Percentiles rank a stretch among this genome's conserved stretches.
Conservation (phyloP, 2,113 vertebrate species). For the Neomonachus schauinslandi region DNA sequence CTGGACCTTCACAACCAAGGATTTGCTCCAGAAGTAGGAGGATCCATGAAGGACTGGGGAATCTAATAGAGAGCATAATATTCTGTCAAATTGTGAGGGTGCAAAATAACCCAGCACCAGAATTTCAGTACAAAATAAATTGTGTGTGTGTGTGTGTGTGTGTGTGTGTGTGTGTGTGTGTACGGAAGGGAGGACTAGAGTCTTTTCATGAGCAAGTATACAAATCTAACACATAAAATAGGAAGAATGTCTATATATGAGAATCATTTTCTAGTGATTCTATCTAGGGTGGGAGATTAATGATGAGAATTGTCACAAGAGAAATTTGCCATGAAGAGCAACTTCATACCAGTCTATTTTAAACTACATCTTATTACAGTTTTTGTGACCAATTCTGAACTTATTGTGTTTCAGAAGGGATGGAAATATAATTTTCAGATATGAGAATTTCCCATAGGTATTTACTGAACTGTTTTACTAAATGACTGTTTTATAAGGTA, state of each 20-base stretch:
- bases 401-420: neutral
- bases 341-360: neutral
- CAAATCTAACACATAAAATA: neutral
- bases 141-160: neutral
- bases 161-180: neutral
- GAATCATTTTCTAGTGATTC: neutral
- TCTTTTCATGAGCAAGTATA: slow-evolving; percentile 8
- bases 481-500: neutral
- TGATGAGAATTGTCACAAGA: neutral
- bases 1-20: neutral
- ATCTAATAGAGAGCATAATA: neutral
- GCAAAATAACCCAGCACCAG: neutral
- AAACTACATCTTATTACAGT: neutral
- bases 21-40: neutral
- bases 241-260: neutral
- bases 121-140: slow-evolving; percentile 21
- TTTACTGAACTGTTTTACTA: neutral
- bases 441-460: neutral
- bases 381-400: slow-evolving; percentile 35
- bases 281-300: neutral
- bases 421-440: neutral
- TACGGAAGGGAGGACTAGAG: neutral
- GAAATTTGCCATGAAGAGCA: neutral
- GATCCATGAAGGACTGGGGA: neutral
- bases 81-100: neutral